Percentiles rank a stretch among this genome's conserved stretches.
Conservation (phyloP, 1,140 invertebrate species). For the Drosophila willistoni region DNA sequence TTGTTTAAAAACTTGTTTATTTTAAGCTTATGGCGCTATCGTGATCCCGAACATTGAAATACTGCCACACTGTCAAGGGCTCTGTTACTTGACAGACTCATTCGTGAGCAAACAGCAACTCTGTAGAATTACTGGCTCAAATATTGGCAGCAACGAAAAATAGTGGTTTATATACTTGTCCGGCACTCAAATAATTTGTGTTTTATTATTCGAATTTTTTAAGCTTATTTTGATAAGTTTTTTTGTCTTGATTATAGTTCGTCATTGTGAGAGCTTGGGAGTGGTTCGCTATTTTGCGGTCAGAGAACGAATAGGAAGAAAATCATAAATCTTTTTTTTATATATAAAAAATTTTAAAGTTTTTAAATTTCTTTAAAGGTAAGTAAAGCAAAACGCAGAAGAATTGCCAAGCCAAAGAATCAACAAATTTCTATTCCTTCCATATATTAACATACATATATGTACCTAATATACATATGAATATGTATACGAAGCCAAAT, state of each 20-base stretch:
- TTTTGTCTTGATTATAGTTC: conserved; percentile 56
- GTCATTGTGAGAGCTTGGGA: conserved; percentile 56
- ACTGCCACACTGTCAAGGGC: too few species aligned
- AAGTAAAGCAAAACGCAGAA: neutral
- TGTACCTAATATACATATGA: neutral
- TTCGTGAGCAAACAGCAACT: too few species aligned
- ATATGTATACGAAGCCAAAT: conserved; percentile 43
- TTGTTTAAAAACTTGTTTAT: too few species aligned
- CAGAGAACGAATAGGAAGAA: conserved; percentile 19
- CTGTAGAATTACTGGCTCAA: too few species aligned
- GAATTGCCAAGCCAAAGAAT: neutral
- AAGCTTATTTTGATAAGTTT: conserved; percentile 41
- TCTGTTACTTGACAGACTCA: too few species aligned
- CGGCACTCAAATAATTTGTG: neutral
- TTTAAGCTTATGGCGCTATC: too few species aligned
- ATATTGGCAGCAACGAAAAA: too few species aligned
- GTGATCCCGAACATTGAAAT: too few species aligned
- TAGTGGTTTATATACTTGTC: neutral
- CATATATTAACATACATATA: too few species aligned
- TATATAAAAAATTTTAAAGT: neutral
- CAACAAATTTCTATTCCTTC: neutral
- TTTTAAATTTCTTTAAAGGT: neutral
- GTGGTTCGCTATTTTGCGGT: conserved; percentile 63
- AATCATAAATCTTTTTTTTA: conserved; percentile 35
- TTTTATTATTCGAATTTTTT: too few species aligned